A percentile compares a stretch with the other conserved stretches of the same genome.
These are phyloP conservation scores for Peromyscus californicus DNA, from an alignment of 2,113 vertebrate genomes.

Conservation along the genomic window DNA sequence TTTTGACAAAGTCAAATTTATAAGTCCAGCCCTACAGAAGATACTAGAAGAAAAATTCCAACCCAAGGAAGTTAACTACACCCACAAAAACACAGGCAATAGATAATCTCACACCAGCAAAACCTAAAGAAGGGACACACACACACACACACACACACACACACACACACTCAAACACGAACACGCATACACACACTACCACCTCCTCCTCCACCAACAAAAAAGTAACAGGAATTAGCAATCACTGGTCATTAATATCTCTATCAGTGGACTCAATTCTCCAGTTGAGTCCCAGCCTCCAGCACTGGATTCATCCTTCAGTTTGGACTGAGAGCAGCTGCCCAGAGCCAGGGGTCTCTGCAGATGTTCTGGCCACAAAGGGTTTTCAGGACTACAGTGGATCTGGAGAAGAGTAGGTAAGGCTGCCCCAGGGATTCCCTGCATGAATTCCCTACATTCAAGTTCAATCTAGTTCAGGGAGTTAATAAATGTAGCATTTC, in stretches of 20 bases:
- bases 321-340: background rate
- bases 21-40: no score
- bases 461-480: slow-evolving; percentile 23
- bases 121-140: background rate
- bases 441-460: background rate
- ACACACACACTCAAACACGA: no score
- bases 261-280: background rate
- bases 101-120: background rate
- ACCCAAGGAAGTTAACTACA: no score
- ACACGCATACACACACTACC: no score
- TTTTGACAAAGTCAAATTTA: no score
- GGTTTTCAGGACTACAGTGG: background rate
- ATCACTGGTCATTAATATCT: background rate
- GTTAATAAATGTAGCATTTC: slow-evolving; percentile 19
- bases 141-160: no score
- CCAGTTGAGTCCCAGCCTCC: background rate
- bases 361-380: background rate
- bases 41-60: no score
- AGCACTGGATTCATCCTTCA: background rate
- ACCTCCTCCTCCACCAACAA: background rate
- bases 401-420: background rate
- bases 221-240: background rate
- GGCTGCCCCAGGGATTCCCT: background rate
- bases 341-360: background rate
- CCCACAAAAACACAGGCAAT: background rate